These are phyloP conservation scores for Gryllus bimaculatus DNA, from an alignment of 1,140 invertebrate genomes.

Conservation along the genomic window DNA sequence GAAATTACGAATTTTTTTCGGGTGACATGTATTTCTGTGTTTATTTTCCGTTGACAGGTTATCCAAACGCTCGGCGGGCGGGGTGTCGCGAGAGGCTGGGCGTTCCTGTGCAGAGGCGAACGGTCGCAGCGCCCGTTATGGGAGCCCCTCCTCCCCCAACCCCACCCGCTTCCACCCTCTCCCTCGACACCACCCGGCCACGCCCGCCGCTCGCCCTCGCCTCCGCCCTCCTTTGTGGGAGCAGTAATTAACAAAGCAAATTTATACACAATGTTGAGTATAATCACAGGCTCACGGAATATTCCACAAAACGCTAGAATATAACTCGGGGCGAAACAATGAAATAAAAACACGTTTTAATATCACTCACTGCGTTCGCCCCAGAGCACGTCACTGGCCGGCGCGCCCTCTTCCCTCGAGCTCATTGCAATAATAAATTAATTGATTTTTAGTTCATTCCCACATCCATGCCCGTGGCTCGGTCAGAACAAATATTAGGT, in stretches of 20 bases:
- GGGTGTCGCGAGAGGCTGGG: too few relatives aligned
- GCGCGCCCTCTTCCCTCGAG: background rate
- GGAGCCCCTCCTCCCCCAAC: too few relatives aligned
- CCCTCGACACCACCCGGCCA: too few relatives aligned
- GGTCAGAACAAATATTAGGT: conserved; percentile 1
- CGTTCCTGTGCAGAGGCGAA: too few relatives aligned
- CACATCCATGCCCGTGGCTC: background rate
- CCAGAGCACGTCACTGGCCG: background rate
- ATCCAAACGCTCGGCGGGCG: too few relatives aligned
- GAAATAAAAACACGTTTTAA: conserved; percentile 6
- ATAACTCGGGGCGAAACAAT: conserved; percentile 3
- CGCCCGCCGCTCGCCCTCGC: too few relatives aligned
- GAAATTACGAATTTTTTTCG: too few relatives aligned
- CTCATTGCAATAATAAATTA: conserved; percentile 1
- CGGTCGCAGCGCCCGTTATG: too few relatives aligned
- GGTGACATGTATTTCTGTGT: too few relatives aligned
- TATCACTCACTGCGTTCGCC: background rate
- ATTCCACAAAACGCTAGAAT: background rate
- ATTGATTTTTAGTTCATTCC: conserved; percentile 5
- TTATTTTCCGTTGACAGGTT: too few relatives aligned
- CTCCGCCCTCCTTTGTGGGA: background rate
- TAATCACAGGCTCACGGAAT: background rate
- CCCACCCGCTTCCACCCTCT: too few relatives aligned
- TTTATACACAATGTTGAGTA: conserved; percentile 1
- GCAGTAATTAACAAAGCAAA: conserved; percentile 5